Evolutionary conservation across 2,113 vertebrate species (phyloP).

Genomic region (Alces alces): DNA sequence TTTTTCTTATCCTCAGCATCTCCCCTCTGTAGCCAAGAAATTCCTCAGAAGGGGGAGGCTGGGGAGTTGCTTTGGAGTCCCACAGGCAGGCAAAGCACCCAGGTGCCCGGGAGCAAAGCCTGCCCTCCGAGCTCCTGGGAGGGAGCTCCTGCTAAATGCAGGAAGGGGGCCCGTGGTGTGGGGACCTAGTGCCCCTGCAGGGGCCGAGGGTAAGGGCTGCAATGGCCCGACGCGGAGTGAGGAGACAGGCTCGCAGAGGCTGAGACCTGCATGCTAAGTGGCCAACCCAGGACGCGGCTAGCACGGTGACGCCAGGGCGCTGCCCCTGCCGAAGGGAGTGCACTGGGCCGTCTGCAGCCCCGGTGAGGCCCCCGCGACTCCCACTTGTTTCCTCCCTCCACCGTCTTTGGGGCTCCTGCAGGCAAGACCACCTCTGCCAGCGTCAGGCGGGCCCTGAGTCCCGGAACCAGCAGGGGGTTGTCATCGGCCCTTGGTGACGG

Average conservation of each 20-base stretch:
- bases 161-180: neutral
- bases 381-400: fast-evolving
- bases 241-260: neutral
- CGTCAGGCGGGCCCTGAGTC: neutral
- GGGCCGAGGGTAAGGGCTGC: fast-evolving
- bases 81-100: fast-evolving
- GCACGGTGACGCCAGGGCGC: neutral
- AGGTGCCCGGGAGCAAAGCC: fast-evolving
- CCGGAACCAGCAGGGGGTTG: neutral
- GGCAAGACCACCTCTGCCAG: neutral
- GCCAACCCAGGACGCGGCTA: neutral
- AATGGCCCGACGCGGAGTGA: fast-evolving
- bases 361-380: fast-evolving
- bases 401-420: neutral
- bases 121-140: neutral
- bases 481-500: fast-evolving
- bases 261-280: fast-evolving
- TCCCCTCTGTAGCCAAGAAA: neutral
- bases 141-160: neutral
- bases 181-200: fast-evolving
- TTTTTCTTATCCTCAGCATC: neutral
- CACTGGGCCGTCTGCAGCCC: fast-evolving
- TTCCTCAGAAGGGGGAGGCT: neutral
- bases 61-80: neutral
- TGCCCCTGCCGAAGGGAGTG: fast-evolving